phyloP scores from a whole-genome alignment of 1,140 invertebrate genomes.

The Drosophila murphyi region DNA sequence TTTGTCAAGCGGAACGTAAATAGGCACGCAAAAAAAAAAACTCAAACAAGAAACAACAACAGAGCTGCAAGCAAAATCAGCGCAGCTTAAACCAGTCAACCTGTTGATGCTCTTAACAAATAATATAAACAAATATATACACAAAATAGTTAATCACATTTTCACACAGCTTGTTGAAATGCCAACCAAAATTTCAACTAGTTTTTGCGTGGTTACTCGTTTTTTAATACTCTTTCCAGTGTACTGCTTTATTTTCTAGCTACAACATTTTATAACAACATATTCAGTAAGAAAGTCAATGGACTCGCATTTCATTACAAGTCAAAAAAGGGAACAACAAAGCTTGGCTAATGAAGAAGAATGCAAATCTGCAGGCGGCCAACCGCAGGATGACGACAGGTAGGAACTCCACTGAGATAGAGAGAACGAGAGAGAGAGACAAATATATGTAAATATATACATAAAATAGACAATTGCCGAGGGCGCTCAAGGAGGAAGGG shows the following conservation, averaged over 20 bases:
- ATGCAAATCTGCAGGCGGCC: constrained; percentile 28
- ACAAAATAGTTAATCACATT: no score
- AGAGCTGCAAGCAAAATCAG: constrained; percentile 18
- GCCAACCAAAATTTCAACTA: no score
- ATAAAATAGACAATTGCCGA: constrained; percentile 32
- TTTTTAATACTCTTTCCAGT: no score
- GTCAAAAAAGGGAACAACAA: neutral
- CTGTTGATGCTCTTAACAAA: neutral
- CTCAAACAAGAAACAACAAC: constrained; percentile 20
- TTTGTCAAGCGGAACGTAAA: constrained; percentile 74
- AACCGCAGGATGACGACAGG: constrained; percentile 25
- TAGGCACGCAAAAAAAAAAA: constrained; percentile 45
- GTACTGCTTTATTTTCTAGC: no score
- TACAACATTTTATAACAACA: neutral
- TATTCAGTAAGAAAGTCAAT: neutral
- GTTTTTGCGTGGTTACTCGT: no score
- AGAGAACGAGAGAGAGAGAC: neutral
- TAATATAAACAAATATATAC: no score
- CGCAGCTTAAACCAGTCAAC: neutral
- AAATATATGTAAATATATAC: neutral
- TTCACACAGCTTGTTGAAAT: no score
- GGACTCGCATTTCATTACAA: constrained; percentile 4
- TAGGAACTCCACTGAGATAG: constrained; percentile 3
- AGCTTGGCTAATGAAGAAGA: constrained; percentile 3
- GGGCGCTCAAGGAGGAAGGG: constrained; percentile 2